Conservation (phyloP, 2,797 vertebrate genomes). For the Enteromius treurensis region DNA sequence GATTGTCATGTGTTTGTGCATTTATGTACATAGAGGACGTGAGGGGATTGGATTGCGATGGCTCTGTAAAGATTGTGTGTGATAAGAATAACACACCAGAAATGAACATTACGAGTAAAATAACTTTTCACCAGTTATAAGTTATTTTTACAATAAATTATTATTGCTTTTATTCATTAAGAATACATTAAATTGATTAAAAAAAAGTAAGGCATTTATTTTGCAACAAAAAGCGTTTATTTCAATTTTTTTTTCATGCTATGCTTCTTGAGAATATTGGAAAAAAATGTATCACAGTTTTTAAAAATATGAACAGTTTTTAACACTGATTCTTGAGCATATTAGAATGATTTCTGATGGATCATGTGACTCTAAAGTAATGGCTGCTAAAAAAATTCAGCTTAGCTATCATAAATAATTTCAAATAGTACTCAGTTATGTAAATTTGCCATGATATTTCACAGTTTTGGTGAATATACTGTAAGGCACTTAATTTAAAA, state of each 20-base stretch:
- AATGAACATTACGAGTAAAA: neutral
- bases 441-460: neutral
- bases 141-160: neutral
- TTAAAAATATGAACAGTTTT: neutral
- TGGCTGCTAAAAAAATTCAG: neutral
- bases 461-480: neutral
- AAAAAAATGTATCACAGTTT: neutral
- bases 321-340: neutral
- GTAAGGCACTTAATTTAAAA: neutral
- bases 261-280: neutral
- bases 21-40: constrained; percentile 47
- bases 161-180: neutral
- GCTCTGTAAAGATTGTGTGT: constrained; percentile 15
- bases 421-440: neutral
- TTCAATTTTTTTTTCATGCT: neutral
- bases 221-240: neutral
- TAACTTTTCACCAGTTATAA: neutral
- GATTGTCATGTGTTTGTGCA: constrained; percentile 57
- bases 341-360: neutral
- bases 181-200: neutral
- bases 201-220: neutral
- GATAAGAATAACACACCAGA: neutral
- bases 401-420: neutral
- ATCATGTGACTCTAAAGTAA: neutral
- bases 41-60: constrained; percentile 23